Evolutionary conservation across 2,888 invertebrate genomes (phyloP).

Genomic region (Frankliniella fusca): DNA sequence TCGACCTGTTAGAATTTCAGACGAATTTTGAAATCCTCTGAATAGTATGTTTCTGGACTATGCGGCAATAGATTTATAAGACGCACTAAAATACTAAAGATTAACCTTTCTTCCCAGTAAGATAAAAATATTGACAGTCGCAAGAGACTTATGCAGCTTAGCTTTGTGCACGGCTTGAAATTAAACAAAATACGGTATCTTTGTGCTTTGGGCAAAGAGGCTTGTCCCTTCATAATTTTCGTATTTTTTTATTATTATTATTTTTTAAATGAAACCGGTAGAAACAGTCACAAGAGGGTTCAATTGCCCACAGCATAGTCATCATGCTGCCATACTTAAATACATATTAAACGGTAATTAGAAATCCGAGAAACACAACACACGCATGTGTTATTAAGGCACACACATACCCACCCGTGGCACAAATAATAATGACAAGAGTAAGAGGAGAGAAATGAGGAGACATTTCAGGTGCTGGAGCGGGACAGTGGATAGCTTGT

Average conservation of each 20-base stretch:
- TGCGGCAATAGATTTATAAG: background rate
- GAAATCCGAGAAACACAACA: background rate
- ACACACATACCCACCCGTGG: background rate
- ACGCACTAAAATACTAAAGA: background rate
- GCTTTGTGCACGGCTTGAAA: conserved; percentile 24
- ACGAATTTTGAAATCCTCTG: too few relatives aligned
- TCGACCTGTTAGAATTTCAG: too few relatives aligned
- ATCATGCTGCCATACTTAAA: too few relatives aligned
- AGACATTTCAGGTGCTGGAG: background rate
- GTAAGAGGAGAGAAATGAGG: background rate
- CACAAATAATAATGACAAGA: background rate
- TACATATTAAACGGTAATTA: too few relatives aligned
- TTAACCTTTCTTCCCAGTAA: background rate
- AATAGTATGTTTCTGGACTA: background rate
- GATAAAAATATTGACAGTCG: background rate
- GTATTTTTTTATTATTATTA: too few relatives aligned
- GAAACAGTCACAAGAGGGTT: too few relatives aligned
- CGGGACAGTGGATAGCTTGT: background rate
- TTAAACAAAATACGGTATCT: background rate
- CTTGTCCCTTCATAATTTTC: too few relatives aligned
- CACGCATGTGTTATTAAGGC: background rate
- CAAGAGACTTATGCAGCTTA: background rate
- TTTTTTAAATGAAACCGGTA: too few relatives aligned
- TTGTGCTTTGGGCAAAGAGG: too few relatives aligned
- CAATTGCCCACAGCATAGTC: too few relatives aligned